Percentiles rank a stretch among this genome's conserved stretches.
Evolutionary conservation across 2,888 invertebrate species (phyloP).

Genomic region (Chorisops tibialis): DNA sequence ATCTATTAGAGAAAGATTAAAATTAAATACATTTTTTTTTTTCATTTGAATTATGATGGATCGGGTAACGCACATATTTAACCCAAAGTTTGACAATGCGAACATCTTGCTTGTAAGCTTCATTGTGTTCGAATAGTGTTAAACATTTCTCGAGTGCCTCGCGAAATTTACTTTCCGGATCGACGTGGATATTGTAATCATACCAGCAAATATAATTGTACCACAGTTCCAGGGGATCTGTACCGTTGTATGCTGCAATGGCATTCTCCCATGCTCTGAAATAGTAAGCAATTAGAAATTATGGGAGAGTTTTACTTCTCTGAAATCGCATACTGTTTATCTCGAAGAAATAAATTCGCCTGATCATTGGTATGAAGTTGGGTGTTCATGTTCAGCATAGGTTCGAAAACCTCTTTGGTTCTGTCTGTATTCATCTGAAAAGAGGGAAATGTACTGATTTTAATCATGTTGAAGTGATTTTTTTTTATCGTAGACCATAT

Average conservation of each 20-base stretch:
- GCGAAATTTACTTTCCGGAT: conserved; percentile 87
- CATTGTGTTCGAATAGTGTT: conserved; percentile 74
- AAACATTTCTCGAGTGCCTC: conserved; percentile 83
- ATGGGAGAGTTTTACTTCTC: background rate
- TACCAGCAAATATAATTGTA: conserved; percentile 89
- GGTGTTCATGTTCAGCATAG: conserved; percentile 1
- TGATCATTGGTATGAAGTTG: conserved; percentile 18
- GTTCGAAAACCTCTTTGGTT: background rate
- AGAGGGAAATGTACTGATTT: too few relatives aligned
- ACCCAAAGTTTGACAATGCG: conserved; percentile 86
- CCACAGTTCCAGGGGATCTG: conserved; percentile 88
- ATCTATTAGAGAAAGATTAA: conserved; percentile 64
- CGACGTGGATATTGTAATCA: conserved; percentile 71
- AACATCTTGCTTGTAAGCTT: conserved; percentile 79
- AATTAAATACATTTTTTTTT: too few relatives aligned
- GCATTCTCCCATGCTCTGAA: conserved; percentile 79
- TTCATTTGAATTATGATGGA: background rate
- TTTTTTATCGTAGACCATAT: too few relatives aligned
- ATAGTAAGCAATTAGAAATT: conserved; percentile 1
- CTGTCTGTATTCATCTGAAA: background rate
- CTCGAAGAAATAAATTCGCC: conserved; percentile 47
- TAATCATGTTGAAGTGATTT: too few relatives aligned
- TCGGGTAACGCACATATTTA: conserved; percentile 72
- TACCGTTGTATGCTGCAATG: conserved; percentile 76
- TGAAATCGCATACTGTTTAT: conserved; percentile 41